These are phyloP conservation scores for Gadopsis bispinosus DNA, from an alignment of 2,797 vertebrate genomes.

Conservation along the genomic window DNA sequence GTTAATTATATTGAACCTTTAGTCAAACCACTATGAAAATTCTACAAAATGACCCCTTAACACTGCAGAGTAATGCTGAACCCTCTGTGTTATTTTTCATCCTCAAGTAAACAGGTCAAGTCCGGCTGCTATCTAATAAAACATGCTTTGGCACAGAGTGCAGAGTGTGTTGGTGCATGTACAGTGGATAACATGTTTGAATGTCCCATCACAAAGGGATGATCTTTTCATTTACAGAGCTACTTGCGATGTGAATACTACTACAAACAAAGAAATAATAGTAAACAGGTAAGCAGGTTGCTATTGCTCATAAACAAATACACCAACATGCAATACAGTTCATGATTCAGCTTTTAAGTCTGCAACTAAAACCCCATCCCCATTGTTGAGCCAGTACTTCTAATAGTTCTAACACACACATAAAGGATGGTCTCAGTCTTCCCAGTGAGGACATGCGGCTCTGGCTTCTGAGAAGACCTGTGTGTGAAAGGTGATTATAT, in stretches of 20 bases:
- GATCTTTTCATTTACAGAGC: not conserved
- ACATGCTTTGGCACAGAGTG: conserved; percentile 12
- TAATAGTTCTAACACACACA: not conserved
- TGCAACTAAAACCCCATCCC: not conserved
- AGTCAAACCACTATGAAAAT: not conserved
- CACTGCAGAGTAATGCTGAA: not conserved
- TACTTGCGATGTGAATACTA: not conserved
- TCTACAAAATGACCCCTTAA: not conserved
- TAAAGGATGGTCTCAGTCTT: conserved; percentile 32
- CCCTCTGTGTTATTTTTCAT: conserved; percentile 31
- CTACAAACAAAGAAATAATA: not conserved
- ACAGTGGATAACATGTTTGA: not conserved
- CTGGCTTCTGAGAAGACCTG: conserved; percentile 80
- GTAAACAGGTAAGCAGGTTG: not conserved
- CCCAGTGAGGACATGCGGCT: conserved; percentile 28
- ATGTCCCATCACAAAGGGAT: not conserved
- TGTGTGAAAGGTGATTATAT: conserved; percentile 81
- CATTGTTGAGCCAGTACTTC: not conserved
- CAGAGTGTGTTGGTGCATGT: not conserved
- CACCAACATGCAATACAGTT: not conserved
- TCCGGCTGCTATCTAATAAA: conserved; percentile 26
- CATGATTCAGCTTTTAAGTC: not conserved
- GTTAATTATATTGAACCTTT: not conserved
- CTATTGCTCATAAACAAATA: conserved; percentile 4
- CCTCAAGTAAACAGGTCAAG: conserved; percentile 41